A percentile compares a stretch with the other conserved stretches of the same genome.
Conservation (phyloP, 2,113 vertebrate species). For the Hydrochoerus hydrochaeris region DNA sequence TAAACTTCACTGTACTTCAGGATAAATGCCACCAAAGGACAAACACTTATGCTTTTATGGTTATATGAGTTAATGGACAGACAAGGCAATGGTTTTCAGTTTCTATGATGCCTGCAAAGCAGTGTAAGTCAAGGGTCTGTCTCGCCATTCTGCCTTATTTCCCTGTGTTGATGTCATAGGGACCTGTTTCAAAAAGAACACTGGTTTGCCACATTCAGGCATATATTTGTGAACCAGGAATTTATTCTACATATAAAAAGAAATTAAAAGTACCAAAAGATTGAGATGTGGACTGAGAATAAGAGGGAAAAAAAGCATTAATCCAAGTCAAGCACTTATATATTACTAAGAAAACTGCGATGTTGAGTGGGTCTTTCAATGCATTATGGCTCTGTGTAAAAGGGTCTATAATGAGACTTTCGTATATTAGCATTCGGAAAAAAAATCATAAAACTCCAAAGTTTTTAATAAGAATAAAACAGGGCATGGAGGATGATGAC, state of each 20-base stretch:
- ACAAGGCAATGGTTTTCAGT: neutral
- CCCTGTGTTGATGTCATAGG: neutral
- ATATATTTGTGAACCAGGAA: neutral
- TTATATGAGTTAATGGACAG: neutral
- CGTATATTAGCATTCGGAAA: neutral
- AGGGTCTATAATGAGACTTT: neutral
- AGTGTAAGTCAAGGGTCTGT: neutral
- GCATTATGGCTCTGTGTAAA: neutral
- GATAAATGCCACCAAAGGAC: neutral
- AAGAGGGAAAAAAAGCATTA: neutral
- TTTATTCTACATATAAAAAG: neutral
- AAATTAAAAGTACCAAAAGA: neutral
- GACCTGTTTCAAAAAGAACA: constrained; percentile 6
- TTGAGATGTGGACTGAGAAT: neutral
- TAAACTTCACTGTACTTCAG: neutral
- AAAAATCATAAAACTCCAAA: neutral
- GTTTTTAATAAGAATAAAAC: neutral
- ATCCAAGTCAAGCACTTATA: neutral
- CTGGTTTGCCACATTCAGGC: neutral
- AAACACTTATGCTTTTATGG: neutral
- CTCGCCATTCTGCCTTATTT: neutral
- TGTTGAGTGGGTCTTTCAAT: neutral
- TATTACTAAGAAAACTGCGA: neutral
- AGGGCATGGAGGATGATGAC: neutral
- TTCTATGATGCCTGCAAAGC: neutral